phyloP scores from a whole-genome alignment of 2,797 vertebrate genomes.

The Luscinia luscinia region DNA sequence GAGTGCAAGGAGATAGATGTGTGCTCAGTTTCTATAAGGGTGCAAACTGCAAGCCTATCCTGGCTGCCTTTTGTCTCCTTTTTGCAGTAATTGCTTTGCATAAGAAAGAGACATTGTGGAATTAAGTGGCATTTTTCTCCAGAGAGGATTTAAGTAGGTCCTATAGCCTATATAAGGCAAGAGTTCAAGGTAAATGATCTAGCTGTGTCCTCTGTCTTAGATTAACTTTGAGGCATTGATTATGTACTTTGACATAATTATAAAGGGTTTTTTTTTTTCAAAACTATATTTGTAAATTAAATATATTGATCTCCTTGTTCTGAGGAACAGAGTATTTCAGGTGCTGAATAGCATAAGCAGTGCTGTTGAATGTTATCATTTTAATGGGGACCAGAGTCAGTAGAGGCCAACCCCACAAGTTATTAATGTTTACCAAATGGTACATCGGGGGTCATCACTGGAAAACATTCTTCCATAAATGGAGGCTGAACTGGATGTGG shows the following conservation, averaged over 20 bases:
- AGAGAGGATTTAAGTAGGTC: constrained; percentile 38
- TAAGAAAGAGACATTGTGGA: background rate
- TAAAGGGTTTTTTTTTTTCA: background rate
- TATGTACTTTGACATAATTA: background rate
- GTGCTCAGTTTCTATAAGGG: background rate
- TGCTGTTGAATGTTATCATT: background rate
- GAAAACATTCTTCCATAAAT: background rate
- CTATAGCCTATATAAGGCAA: constrained; percentile 28
- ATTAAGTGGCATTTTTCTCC: constrained; percentile 19
- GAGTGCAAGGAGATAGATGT: background rate
- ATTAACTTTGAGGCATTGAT: constrained; percentile 22
- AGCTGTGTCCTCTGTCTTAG: background rate
- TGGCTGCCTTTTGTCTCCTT: background rate
- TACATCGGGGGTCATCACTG: background rate
- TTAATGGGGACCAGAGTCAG: background rate
- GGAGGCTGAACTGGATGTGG: background rate
- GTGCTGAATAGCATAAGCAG: background rate
- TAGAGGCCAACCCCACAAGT: background rate
- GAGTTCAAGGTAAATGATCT: constrained; percentile 1
- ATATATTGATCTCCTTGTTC: background rate
- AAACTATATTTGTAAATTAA: background rate
- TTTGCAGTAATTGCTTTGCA: background rate
- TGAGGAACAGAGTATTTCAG: background rate
- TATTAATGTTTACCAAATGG: background rate
- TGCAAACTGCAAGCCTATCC: background rate